Percentiles rank a stretch among this genome's conserved stretches.
phyloP scores from a whole-genome alignment of 2,113 vertebrate genomes.

The Corythoichthys intestinalis region DNA sequence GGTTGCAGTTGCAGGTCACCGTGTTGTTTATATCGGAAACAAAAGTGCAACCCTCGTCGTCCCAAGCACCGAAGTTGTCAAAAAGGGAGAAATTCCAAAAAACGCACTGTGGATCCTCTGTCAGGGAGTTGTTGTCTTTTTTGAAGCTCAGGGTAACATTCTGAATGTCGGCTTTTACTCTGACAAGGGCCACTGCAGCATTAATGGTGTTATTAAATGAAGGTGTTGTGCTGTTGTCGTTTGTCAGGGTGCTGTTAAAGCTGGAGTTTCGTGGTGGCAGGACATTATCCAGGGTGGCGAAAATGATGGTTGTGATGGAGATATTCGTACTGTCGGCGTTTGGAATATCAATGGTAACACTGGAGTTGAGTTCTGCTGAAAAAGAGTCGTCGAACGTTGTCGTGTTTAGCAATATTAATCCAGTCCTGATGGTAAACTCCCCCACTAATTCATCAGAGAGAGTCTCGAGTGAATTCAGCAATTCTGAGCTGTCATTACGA shows the following conservation, averaged over 20 bases:
- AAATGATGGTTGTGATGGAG: conserved; percentile 64
- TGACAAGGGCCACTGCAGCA: conserved; percentile 72
- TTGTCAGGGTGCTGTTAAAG: neutral
- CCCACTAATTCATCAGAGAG: conserved; percentile 54
- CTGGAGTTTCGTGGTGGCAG: conserved; percentile 54
- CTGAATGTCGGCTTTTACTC: conserved; percentile 46
- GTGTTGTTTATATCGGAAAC: neutral
- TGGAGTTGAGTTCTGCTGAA: conserved; percentile 22
- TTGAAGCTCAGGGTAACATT: conserved; percentile 68
- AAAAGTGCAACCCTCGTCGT: conserved; percentile 52
- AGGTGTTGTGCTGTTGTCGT: conserved; percentile 48
- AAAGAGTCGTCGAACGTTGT: conserved; percentile 28
- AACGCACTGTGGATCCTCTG: conserved; percentile 64
- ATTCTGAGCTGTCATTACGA: conserved; percentile 48
- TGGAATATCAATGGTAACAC: conserved; percentile 61
- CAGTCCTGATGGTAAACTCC: conserved; percentile 12
- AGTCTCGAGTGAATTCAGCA: conserved; percentile 72
- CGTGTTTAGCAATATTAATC: conserved; percentile 43
- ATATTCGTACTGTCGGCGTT: neutral
- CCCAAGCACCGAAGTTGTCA: conserved; percentile 62
- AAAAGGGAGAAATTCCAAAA: conserved; percentile 76
- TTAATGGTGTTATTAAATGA: conserved; percentile 54
- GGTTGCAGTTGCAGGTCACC: conserved; percentile 72
- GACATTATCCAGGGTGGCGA: conserved; percentile 67
- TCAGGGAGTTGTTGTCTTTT: conserved; percentile 58